Conservation (phyloP, 2,113 vertebrate species). For the Tor tambroides region DNA sequence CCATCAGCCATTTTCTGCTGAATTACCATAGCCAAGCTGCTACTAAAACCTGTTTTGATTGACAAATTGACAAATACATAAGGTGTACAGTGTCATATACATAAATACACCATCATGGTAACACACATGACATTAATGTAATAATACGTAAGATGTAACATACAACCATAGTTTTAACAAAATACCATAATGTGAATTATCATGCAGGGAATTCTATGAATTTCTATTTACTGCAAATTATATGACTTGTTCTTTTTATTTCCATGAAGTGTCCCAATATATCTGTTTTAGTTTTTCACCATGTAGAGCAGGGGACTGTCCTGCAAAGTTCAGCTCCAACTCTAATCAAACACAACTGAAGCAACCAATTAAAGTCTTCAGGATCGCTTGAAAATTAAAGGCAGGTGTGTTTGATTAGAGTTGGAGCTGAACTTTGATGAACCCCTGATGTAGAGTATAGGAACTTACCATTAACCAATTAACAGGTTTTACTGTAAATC, state of each 20-base stretch:
- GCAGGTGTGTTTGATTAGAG: too few species aligned
- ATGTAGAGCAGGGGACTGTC: too few species aligned
- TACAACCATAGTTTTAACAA: background rate
- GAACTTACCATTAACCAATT: background rate
- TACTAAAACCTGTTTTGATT: background rate
- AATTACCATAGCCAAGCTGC: background rate
- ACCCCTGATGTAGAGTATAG: too few species aligned
- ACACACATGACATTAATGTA: background rate
- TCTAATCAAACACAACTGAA: too few species aligned
- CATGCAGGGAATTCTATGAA: background rate
- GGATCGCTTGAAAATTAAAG: too few species aligned
- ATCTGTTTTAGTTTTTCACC: background rate
- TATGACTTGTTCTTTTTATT: too few species aligned
- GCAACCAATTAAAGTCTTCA: too few species aligned
- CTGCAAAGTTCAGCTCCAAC: too few species aligned
- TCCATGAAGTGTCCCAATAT: too few species aligned
- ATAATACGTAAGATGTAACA: background rate
- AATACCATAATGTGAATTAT: background rate
- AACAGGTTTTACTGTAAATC: too few species aligned
- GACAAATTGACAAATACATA: background rate
- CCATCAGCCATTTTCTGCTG: background rate
- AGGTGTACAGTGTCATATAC: background rate
- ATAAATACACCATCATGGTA: background rate
- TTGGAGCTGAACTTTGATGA: too few species aligned
- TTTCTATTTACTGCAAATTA: background rate